Evolutionary conservation across 1,140 invertebrate species (phyloP), one percentile per base, ranked within the genome.

Genomic region (Drosophila littoralis): DNA sequence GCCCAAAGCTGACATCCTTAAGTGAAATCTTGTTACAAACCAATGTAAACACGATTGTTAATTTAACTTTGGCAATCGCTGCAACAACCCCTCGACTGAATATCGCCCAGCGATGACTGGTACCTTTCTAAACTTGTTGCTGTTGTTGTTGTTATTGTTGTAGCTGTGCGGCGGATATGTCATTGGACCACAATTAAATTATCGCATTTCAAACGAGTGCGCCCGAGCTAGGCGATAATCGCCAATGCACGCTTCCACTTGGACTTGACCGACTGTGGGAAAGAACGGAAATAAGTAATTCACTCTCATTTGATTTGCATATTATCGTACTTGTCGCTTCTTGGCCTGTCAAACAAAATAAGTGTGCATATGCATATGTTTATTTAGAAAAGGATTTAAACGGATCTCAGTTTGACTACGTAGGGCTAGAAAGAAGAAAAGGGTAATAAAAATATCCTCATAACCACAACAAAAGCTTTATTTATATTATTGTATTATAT

Each of bases 1-100:
- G 54, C 45, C 78, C 79, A 76, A 86, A 88, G 70, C 85, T 84
- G 90, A 90, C 90, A 80, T 85, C 83, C 90, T 85, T 91, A 91
- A 91, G 90, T 91, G 90, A 91, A 91, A 91, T 91, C 90, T 91
- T 91, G 90, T 91, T 91, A 91, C 90, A 90, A 91, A 91, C 86
- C 90, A 91, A 91, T 91, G 90, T 91, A 91, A 91, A 91, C 90
- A 91, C 82, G 85, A 91, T 91, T 91, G 90, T 91, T 86, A 91
- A 90, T 91, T 91, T 91, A 81, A 90, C 82, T 90, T 90, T 68
- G 78, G 71, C 60, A 81, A 90, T 80, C 54, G 84, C 51, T 64
- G 79, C 33, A 86, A 33, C 43, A 10, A 43, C 48, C 40, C 22
- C 57, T 8, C 55, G 45, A 38, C 33, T 28, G 15, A 13, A 55